These are phyloP conservation scores for Stenopsyche tienmushanensis DNA, from an alignment of 1,140 invertebrate species.

Conservation along the genomic window DNA sequence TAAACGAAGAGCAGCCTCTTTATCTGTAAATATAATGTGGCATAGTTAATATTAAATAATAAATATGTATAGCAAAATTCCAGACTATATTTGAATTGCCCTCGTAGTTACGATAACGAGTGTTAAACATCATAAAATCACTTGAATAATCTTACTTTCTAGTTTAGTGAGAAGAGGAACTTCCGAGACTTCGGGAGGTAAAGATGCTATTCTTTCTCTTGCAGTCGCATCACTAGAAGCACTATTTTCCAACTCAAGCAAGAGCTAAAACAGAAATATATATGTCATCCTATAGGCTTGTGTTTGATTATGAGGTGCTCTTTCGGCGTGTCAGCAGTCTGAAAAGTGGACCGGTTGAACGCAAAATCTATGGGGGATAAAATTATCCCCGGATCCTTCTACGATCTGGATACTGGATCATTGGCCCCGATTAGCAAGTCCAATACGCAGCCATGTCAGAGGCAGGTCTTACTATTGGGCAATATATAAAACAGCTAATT, in stretches of 20 bases:
- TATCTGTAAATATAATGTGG: conserved; percentile 68
- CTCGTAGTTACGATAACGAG: background rate
- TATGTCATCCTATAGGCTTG: background rate
- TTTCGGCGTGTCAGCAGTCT: too few species aligned
- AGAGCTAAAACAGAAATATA: conserved; percentile 48
- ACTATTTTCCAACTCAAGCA: conserved; percentile 88
- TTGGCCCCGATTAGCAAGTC: too few species aligned
- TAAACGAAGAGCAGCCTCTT: conserved; percentile 70
- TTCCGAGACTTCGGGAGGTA: conserved; percentile 94
- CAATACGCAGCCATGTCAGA: too few species aligned
- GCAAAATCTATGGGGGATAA: too few species aligned
- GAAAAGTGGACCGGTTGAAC: too few species aligned
- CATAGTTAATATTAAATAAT: background rate
- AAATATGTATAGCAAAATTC: background rate
- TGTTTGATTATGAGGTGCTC: too few species aligned
- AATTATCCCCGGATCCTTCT: too few species aligned
- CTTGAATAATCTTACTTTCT: conserved; percentile 59
- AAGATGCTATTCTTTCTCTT: conserved; percentile 87
- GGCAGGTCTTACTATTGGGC: too few species aligned
- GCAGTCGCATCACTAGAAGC: conserved; percentile 92
- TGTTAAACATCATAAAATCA: background rate
- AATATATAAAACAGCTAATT: too few species aligned
- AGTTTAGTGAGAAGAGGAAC: conserved; percentile 79
- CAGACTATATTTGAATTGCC: background rate
- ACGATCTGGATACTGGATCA: too few species aligned